These are phyloP conservation scores for Drosophila nasuta DNA, from an alignment of 1,140 invertebrate species.

Conservation along the genomic window DNA sequence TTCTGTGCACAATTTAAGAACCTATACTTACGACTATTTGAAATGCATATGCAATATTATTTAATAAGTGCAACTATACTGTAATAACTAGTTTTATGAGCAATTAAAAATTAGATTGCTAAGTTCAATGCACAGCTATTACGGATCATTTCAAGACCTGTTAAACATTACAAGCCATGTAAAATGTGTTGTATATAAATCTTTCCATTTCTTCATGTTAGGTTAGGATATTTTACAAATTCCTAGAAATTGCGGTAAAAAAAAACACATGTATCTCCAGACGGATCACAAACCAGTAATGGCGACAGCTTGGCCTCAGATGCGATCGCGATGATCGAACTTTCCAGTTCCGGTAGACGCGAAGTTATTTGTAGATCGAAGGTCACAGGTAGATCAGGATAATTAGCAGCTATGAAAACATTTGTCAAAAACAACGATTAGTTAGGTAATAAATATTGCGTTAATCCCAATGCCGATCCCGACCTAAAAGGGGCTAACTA, in stretches of 20 bases:
- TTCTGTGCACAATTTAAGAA: too few species aligned
- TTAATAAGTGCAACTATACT: too few species aligned
- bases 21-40: too few species aligned
- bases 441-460: slow-evolving; percentile 61
- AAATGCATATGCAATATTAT: too few species aligned
- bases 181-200: too few species aligned
- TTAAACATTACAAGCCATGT: too few species aligned
- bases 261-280: slow-evolving; percentile 1
- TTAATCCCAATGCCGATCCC: slow-evolving; percentile 49
- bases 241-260: slow-evolving; percentile 45
- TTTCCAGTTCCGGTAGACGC: slow-evolving; percentile 71
- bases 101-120: too few species aligned
- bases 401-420: slow-evolving; percentile 39
- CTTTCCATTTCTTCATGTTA: too few species aligned
- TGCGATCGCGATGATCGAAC: slow-evolving; percentile 1
- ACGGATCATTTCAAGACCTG: too few species aligned
- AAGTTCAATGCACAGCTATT: too few species aligned
- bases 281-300: slow-evolving; percentile 49
- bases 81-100: too few species aligned
- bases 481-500: slow-evolving; percentile 35
- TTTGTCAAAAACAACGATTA: slow-evolving; percentile 33
- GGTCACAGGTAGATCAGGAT: slow-evolving; percentile 31
- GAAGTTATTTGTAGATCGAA: background rate
- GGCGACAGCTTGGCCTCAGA: slow-evolving; percentile 69
- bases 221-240: slow-evolving; percentile 3